Base-by-base conservation (phyloP, 2,113 vertebrate species). In the Chrysemys picta region DNA sequence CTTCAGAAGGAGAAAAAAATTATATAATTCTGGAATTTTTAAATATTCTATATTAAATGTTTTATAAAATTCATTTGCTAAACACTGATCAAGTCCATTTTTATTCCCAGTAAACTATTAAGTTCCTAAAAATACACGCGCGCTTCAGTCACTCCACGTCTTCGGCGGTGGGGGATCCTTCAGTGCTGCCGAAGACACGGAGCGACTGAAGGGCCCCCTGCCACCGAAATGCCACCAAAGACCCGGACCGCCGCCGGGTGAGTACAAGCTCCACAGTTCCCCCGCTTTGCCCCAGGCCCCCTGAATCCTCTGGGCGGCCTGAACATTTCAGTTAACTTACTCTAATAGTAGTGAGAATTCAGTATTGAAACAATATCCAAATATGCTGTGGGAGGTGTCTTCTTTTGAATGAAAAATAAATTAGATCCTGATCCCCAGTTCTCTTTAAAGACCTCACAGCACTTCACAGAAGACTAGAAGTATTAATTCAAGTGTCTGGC, bases 351-450 rank as follows among this genome's bases (percentile, higher is more conserved):
- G 2, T 42, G 72, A 27, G 8, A 84, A 19, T n/a, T 95, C 96
- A 94, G 83, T 6, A 97, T 35, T 29, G 81, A 56, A 57, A 79
- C 50, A 93, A 50, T 10, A 79, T 2, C 5, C 27, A 82, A 1
- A 47, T 69, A 69, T 69, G 65, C 65, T 69, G 57, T 69, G 35
- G 65, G 35, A n/a, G 16, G 31, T 88, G 42, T n/a, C 5, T 5
- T 87, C 42, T 59, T 78, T 19, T 54, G 62, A 2, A 47, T 12
- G 1, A 78, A 16, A 24, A 82, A 82, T 1, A 29, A 10, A 8
- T 17, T 2, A 83, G 83, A 3, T 35, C 21, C 3, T 0, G 1
- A 42, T 56, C 91, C 3, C n/a, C 22, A 27, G 3, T 3, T 19
- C 9, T 11, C 65, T 42, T 89, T 91, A 59, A 83, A 89, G 93